Evolutionary conservation across 53 echinoderm and acorn worm species (phyloP).

Genomic region (Patiria pectinifera): DNA sequence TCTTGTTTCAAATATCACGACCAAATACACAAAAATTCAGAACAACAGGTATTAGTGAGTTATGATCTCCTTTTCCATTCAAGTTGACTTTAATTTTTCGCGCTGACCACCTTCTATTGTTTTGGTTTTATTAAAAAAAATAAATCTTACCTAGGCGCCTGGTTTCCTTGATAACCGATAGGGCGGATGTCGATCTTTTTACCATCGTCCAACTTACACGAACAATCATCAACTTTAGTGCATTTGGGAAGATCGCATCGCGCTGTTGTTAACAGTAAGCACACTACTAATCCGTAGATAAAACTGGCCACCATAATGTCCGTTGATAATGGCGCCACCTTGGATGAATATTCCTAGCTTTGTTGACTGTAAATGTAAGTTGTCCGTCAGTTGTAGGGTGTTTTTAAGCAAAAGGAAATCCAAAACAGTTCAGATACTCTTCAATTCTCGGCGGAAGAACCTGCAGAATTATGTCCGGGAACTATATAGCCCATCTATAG

Average conservation of each 20-base stretch:
- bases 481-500: too few relatives aligned
- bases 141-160: constrained; percentile 17
- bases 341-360: too few relatives aligned
- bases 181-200: constrained; percentile 15
- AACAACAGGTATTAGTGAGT: too few relatives aligned
- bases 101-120: too few relatives aligned
- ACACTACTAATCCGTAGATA: neutral
- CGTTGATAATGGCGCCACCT: neutral
- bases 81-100: too few relatives aligned
- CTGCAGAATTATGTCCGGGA: too few relatives aligned
- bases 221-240: constrained; percentile 37
- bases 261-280: neutral
- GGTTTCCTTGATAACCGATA: constrained; percentile 34
- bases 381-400: neutral
- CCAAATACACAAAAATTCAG: too few relatives aligned
- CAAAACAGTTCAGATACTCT: too few relatives aligned
- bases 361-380: neutral
- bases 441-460: too few relatives aligned
- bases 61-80: neutral
- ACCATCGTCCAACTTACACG: constrained; percentile 33
- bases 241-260: constrained; percentile 1
- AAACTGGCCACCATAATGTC: neutral
- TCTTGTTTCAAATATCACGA: too few relatives aligned
- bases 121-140: neutral
- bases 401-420: neutral